Conservation (phyloP, 1,140 invertebrate species). For the Ruditapes philippinarum region DNA sequence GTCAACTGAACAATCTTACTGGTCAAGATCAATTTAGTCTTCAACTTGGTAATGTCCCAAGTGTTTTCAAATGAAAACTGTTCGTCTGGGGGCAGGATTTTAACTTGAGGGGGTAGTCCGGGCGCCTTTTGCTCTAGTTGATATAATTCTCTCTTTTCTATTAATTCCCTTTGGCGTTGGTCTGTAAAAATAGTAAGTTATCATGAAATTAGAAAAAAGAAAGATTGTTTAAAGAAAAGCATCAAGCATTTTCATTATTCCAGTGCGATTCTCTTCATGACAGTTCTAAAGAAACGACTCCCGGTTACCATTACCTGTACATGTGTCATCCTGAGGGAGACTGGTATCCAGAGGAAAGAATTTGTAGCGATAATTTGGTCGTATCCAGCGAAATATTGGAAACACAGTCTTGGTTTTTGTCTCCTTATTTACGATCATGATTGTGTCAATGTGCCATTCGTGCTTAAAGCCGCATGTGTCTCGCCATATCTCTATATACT, state of each 20-base stretch:
- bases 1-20: constrained; percentile 43
- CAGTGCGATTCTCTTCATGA: no score
- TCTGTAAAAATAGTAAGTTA: constrained; percentile 4
- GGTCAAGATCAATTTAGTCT: background rate
- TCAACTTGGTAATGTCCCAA: constrained; percentile 32
- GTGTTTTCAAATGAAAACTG: background rate
- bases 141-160: constrained; percentile 83
- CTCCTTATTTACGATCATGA: constrained; percentile 83
- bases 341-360: constrained; percentile 86
- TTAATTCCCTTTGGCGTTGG: constrained; percentile 77
- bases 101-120: constrained; percentile 86
- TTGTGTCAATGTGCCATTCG: constrained; percentile 86
- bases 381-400: constrained; percentile 87
- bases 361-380: constrained; percentile 83
- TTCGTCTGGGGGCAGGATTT: constrained; percentile 19
- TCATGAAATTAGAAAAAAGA: no score
- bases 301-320: background rate
- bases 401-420: constrained; percentile 83
- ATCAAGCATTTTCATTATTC: no score
- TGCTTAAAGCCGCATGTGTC: constrained; percentile 83
- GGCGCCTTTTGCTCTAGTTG: constrained; percentile 81
- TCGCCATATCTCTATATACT: constrained; percentile 85
- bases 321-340: constrained; percentile 86
- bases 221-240: no score
- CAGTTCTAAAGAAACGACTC: no score